Evolutionary conservation across 2,113 vertebrate species (phyloP).

Genomic region (Meleagris gallopavo): DNA sequence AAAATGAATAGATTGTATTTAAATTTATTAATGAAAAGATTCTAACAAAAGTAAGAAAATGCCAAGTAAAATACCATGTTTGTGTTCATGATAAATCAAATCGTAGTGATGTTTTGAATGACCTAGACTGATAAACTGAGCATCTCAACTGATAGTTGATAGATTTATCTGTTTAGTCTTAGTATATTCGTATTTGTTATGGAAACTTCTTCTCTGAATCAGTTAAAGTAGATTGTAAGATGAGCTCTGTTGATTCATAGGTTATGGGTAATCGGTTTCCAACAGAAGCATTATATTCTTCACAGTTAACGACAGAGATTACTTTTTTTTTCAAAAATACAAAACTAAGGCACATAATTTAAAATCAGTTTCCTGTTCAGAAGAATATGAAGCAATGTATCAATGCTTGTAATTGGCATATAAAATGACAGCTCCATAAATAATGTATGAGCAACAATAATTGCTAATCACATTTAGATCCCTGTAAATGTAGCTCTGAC

Average conservation of each 20-base stretch:
- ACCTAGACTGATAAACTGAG: not conserved
- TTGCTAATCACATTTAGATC: constrained; percentile 15
- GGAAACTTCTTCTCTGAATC: not conserved
- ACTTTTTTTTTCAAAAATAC: not conserved
- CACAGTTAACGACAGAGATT: not conserved
- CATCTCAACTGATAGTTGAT: not conserved
- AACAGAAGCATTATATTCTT: not conserved
- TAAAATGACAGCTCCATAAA: not conserved
- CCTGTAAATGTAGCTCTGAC: not conserved
- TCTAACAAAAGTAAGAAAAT: not conserved
- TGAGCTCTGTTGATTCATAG: not conserved
- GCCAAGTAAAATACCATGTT: not conserved
- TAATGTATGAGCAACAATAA: constrained; percentile 8
- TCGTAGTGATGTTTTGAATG: not conserved
- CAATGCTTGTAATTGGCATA: not conserved
- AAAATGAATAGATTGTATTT: not conserved
- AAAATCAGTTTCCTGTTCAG: not conserved
- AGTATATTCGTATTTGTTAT: not conserved
- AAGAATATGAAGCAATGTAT: not conserved
- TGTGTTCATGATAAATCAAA: not conserved
- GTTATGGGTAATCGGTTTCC: not conserved
- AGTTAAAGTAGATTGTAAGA: not conserved
- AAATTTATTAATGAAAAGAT: not conserved
- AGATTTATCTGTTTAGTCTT: not conserved
- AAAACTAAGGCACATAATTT: not conserved